phyloP scores from a whole-genome alignment of 2,888 invertebrate species.

The Choreutis nemorana region DNA sequence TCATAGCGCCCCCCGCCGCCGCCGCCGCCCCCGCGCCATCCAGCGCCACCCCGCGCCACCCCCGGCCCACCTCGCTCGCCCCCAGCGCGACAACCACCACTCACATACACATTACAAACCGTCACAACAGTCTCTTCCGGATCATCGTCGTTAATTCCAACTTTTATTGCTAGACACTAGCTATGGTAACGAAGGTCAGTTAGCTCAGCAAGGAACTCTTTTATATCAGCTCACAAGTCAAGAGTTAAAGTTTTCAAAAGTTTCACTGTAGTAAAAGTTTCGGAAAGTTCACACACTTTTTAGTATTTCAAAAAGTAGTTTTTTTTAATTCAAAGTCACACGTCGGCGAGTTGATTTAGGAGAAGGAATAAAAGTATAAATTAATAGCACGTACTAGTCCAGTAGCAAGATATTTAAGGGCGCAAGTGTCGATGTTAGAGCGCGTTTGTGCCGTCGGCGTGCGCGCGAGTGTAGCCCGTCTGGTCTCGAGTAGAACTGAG shows the following conservation, averaged over 20 bases:
- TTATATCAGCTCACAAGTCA: too few species aligned
- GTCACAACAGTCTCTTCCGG: constrained; percentile 16
- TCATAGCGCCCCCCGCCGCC: constrained; percentile 63
- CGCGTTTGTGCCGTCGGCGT: constrained; percentile 17
- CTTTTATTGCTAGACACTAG: too few species aligned
- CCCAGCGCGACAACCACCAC: constrained; percentile 28
- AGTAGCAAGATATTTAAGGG: constrained; percentile 4
- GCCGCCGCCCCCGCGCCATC: constrained; percentile 18
- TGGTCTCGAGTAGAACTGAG: constrained; percentile 20
- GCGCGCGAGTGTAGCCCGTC: constrained; percentile 25
- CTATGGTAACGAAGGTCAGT: too few species aligned
- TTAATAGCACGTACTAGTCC: not conserved
- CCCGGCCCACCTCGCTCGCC: constrained; percentile 37
- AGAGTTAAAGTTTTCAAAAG: too few species aligned
- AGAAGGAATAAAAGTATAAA: too few species aligned
- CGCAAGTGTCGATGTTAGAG: constrained; percentile 10
- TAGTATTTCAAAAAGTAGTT: too few species aligned
- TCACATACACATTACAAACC: constrained; percentile 4
- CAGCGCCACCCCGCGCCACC: constrained; percentile 19
- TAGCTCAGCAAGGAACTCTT: too few species aligned
- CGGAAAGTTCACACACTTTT: constrained; percentile 4
- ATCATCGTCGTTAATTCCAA: constrained; percentile 21
- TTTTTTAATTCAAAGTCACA: too few species aligned
- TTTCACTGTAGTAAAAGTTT: too few species aligned
- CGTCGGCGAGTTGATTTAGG: too few species aligned